A percentile compares a stretch with the other conserved stretches of the same genome.
phyloP scores from a whole-genome alignment of 2,888 invertebrate species.

The Anaspis maculata region DNA sequence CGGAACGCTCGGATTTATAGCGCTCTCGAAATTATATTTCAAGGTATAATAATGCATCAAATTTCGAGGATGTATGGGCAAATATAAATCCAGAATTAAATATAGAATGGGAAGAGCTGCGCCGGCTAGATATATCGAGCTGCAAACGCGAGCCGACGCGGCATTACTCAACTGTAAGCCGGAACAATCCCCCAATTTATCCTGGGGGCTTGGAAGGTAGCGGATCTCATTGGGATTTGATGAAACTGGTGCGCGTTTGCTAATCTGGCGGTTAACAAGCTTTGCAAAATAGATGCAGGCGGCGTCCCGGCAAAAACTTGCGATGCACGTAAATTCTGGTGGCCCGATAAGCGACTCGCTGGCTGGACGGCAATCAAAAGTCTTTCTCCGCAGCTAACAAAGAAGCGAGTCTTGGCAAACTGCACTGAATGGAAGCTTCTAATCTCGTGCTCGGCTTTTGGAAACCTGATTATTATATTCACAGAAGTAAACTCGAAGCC shows the following conservation, averaged over 20 bases:
- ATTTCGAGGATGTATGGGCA: conserved; percentile 40
- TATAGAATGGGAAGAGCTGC: conserved; percentile 41
- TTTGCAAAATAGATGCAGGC: conserved; percentile 42
- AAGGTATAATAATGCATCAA: conserved; percentile 44
- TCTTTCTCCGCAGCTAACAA: no score
- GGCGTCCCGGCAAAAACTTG: conserved; percentile 18
- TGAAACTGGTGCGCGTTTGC: conserved; percentile 42
- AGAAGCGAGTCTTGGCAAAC: no score
- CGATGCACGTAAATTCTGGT: no score
- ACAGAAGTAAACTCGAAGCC: no score
- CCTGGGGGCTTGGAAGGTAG: conserved; percentile 40
- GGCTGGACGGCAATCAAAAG: no score
- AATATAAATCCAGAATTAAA: conserved; percentile 45
- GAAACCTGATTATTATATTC: no score
- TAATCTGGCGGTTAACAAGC: conserved; percentile 44
- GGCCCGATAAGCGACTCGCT: no score
- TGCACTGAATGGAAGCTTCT: no score
- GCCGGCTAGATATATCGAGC: conserved; percentile 39
- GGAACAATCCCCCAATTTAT: conserved; percentile 44
- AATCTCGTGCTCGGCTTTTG: no score
- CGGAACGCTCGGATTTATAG: conserved; percentile 34
- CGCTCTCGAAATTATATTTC: conserved; percentile 40
- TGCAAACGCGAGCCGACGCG: conserved; percentile 41
- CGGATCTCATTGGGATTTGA: conserved; percentile 45
- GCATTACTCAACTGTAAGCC: conserved; percentile 44